Evolutionary conservation across 2,113 vertebrate species (phyloP).

Genomic region (Nematolebias whitei): DNA sequence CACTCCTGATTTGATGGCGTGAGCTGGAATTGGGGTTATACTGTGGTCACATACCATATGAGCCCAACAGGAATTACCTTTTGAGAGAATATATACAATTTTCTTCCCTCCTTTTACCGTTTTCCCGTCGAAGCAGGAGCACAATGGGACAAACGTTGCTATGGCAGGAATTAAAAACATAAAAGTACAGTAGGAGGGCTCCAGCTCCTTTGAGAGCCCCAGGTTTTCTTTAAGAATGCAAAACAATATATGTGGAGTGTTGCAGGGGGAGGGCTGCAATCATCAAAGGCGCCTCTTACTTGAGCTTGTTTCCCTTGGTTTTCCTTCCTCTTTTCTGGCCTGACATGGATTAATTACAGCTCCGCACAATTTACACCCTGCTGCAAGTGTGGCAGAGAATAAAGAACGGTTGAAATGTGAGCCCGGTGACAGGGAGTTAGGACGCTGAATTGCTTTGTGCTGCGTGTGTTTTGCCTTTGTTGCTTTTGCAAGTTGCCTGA

Average conservation of each 20-base stretch:
- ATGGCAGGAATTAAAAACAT: slow-evolving; percentile 71
- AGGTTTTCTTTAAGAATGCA: slow-evolving; percentile 70
- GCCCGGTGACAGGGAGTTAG: slow-evolving; percentile 66
- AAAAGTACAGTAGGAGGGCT: slow-evolving; percentile 71
- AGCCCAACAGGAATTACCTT: slow-evolving; percentile 55
- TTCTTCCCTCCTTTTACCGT: slow-evolving; percentile 45
- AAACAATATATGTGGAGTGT: slow-evolving; percentile 61
- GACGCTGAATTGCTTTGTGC: slow-evolving; percentile 68
- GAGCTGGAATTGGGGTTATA: slow-evolving; percentile 63
- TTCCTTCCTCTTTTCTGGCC: slow-evolving; percentile 52
- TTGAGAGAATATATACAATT: slow-evolving; percentile 64
- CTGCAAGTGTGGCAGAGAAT: slow-evolving; percentile 71
- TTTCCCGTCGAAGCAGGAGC: slow-evolving; percentile 36
- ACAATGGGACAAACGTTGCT: slow-evolving; percentile 65
- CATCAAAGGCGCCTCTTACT: slow-evolving; percentile 76
- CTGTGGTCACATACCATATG: slow-evolving; percentile 60
- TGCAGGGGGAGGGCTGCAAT: slow-evolving; percentile 50
- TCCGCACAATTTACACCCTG: slow-evolving; percentile 73
- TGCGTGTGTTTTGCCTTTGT: slow-evolving; percentile 43
- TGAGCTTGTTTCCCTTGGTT: slow-evolving; percentile 65
- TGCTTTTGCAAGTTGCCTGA: slow-evolving; percentile 53
- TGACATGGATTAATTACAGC: slow-evolving; percentile 82
- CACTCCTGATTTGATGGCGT: slow-evolving; percentile 53
- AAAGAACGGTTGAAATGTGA: slow-evolving; percentile 76
- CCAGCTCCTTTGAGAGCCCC: slow-evolving; percentile 62